Percentiles rank a stretch among this genome's conserved stretches.
phyloP scores from a whole-genome alignment of 2,113 vertebrate genomes.

The Paratilapia polleni region DNA sequence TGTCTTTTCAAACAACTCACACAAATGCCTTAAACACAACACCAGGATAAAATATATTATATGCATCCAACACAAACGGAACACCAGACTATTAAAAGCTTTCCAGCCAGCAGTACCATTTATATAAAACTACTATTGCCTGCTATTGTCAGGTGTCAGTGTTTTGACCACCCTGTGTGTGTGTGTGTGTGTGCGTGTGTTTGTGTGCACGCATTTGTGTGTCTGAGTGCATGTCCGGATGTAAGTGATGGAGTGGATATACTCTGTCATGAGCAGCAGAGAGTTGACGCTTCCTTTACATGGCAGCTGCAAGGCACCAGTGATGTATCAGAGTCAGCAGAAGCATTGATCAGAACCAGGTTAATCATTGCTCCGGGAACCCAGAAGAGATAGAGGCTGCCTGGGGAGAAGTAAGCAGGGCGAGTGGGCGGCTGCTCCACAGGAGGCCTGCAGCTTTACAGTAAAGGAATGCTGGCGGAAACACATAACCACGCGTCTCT shows the following conservation, averaged over 20 bases:
- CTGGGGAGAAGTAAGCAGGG: constrained; percentile 65
- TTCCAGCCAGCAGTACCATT: background rate
- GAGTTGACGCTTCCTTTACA: constrained; percentile 84
- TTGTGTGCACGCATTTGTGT: background rate
- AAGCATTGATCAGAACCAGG: constrained; percentile 82
- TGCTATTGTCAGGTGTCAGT: background rate
- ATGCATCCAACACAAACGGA: background rate
- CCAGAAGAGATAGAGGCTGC: constrained; percentile 68
- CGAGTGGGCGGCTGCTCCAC: constrained; percentile 66
- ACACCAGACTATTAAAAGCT: background rate
- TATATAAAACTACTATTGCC: too few species aligned
- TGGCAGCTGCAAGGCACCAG: constrained; percentile 81
- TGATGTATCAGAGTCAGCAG: constrained; percentile 85
- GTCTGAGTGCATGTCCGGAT: constrained; percentile 11
- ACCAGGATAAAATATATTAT: background rate
- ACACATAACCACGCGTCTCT: constrained; percentile 18
- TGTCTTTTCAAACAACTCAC: background rate
- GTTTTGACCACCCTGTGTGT: constrained; percentile 12
- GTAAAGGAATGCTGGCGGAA: constrained; percentile 57
- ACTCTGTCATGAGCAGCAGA: constrained; percentile 72
- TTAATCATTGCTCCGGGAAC: constrained; percentile 84
- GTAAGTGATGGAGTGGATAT: constrained; percentile 77
- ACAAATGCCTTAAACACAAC: background rate
- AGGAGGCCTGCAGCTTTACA: constrained; percentile 54
- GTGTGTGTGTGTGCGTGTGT: background rate